These are phyloP conservation scores for Drosophila burlai DNA, from an alignment of 1,140 invertebrate species.

Conservation along the genomic window DNA sequence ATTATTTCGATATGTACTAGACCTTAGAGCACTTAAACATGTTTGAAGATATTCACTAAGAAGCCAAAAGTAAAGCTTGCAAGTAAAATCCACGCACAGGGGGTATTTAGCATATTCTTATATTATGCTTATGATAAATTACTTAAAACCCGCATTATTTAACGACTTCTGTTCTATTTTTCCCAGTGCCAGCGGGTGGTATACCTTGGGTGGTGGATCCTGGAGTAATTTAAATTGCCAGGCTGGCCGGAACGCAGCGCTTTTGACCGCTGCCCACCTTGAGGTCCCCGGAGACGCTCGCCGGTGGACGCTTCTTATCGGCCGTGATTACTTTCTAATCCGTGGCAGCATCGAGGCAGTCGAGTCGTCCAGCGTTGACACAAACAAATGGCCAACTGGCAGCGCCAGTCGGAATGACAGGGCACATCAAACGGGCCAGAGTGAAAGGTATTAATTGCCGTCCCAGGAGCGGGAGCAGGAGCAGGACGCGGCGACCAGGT, in stretches of 20 bases:
- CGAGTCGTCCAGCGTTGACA: constrained; percentile 67
- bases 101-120: neutral
- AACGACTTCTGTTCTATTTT: neutral
- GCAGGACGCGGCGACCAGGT: no score
- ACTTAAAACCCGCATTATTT: fast-evolving
- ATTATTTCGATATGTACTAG: neutral
- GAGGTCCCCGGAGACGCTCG: constrained; percentile 65
- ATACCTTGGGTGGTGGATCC: constrained; percentile 17
- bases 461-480: constrained; percentile 12
- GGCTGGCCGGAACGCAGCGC: constrained; percentile 45
- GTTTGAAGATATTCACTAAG: neutral
- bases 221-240: constrained; percentile 73
- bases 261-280: constrained; percentile 47
- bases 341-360: constrained; percentile 70
- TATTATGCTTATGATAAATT: neutral
- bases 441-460: constrained; percentile 82
- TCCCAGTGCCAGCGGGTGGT: constrained; percentile 1
- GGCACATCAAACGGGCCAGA: constrained; percentile 71
- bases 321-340: constrained; percentile 83
- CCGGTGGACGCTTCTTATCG: constrained; percentile 73
- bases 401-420: constrained; percentile 62
- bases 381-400: constrained; percentile 75
- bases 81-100: neutral
- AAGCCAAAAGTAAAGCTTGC: neutral
- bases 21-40: neutral